Evolutionary conservation across 1,140 invertebrate genomes (phyloP).

Genomic region (Acromyrmex echinatior): DNA sequence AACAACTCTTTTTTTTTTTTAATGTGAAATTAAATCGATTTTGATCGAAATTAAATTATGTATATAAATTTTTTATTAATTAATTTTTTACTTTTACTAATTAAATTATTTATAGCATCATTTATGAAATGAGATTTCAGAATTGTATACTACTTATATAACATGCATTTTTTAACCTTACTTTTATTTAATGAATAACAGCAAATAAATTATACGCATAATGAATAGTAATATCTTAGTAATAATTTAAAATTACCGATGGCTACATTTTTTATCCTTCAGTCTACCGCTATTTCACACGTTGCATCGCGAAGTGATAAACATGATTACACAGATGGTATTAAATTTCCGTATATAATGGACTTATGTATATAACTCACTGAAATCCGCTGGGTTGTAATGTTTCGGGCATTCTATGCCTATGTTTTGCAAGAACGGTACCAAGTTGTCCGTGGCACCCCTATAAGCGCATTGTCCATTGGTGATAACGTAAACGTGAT

Average conservation of each 20-base stretch:
- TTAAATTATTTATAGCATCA: neutral
- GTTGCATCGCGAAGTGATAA: neutral
- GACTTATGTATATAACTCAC: slow-evolving; percentile 86
- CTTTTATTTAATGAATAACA: neutral
- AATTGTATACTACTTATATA: neutral
- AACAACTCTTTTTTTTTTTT: too few species aligned
- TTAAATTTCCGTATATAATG: neutral
- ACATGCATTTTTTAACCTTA: neutral
- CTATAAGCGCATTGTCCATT: slow-evolving; percentile 92
- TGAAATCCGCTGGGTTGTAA: slow-evolving; percentile 94
- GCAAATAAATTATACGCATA: neutral
- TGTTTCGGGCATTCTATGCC: slow-evolving; percentile 91
- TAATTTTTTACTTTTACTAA: neutral
- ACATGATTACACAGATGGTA: neutral
- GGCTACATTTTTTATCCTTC: neutral
- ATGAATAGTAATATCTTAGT: neutral
- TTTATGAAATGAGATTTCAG: neutral
- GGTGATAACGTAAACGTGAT: slow-evolving; percentile 92
- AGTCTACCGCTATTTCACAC: neutral
- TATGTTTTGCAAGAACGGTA: slow-evolving; percentile 90
- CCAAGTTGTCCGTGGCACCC: slow-evolving; percentile 89
- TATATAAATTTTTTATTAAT: slow-evolving; percentile 1
- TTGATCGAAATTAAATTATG: neutral
- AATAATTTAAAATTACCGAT: neutral
- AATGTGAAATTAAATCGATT: neutral